phyloP scores from a whole-genome alignment of 2,888 invertebrate species.

The Lampropteryx suffumata region DNA sequence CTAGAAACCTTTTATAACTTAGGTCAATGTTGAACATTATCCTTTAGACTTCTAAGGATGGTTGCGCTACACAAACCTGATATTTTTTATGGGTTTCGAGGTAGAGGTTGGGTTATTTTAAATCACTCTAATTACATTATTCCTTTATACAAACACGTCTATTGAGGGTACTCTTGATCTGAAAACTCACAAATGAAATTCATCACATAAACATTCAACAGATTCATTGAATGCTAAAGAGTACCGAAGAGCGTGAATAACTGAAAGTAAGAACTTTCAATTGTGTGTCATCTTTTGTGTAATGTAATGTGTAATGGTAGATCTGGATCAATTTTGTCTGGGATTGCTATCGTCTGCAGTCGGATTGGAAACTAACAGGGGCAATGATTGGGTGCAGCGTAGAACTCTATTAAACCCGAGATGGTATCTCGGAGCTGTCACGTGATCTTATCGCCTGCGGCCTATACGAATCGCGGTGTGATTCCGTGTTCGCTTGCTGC shows the following conservation, averaged over 20 bases:
- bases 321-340: slow-evolving; percentile 28
- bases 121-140: too few relatives aligned
- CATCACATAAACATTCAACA: too few relatives aligned
- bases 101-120: too few relatives aligned
- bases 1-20: slow-evolving; percentile 10
- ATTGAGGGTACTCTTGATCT: too few relatives aligned
- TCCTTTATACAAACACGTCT: too few relatives aligned
- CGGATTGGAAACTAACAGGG: slow-evolving; percentile 44
- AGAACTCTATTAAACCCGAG: slow-evolving; percentile 71
- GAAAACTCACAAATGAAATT: too few relatives aligned
- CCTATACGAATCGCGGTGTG: slow-evolving; percentile 49
- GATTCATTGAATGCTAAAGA: too few relatives aligned
- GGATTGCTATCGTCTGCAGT: slow-evolving; percentile 42
- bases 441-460: slow-evolving; percentile 63
- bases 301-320: slow-evolving; percentile 1
- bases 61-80: too few relatives aligned
- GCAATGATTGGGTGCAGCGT: slow-evolving; percentile 70
- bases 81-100: too few relatives aligned
- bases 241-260: too few relatives aligned
- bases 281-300: too few relatives aligned
- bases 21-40: slow-evolving; percentile 9
- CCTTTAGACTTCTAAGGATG: slow-evolving; percentile 1
- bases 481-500: slow-evolving; percentile 42
- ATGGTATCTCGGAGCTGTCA: slow-evolving; percentile 69
- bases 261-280: too few relatives aligned